phyloP scores from a whole-genome alignment of 2,888 invertebrate species.

The Drosophila limbata region DNA sequence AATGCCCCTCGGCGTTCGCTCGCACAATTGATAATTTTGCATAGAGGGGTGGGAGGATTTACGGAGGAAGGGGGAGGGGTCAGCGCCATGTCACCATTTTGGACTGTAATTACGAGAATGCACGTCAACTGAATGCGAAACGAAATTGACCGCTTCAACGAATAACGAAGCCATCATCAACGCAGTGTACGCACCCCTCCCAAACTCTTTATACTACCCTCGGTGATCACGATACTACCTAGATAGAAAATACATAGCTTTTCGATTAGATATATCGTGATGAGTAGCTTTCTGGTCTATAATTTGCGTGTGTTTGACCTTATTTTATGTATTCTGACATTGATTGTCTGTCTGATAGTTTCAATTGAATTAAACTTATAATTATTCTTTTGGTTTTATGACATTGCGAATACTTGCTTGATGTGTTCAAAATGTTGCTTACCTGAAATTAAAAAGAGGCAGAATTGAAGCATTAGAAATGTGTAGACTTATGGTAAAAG shows the following conservation, averaged over 20 bases:
- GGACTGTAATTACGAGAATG: slow-evolving; percentile 69
- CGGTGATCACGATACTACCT: slow-evolving; percentile 5
- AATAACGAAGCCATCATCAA: slow-evolving; percentile 55
- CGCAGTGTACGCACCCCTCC: slow-evolving; percentile 1
- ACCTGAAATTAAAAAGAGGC: slow-evolving; percentile 45
- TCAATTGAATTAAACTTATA: neutral
- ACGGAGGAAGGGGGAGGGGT: neutral
- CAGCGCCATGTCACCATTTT: slow-evolving; percentile 59
- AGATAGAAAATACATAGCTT: slow-evolving; percentile 31
- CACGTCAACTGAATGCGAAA: slow-evolving; percentile 58
- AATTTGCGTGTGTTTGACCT: slow-evolving; percentile 63
- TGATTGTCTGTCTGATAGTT: neutral
- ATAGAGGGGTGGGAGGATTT: slow-evolving; percentile 9
- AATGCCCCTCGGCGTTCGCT: slow-evolving; percentile 4
- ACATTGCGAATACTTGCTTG: slow-evolving; percentile 46
- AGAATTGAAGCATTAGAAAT: slow-evolving; percentile 2
- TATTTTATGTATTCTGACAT: slow-evolving; percentile 33
- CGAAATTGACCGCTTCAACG: slow-evolving; percentile 58
- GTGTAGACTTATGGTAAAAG: too few relatives aligned
- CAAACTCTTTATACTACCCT: neutral
- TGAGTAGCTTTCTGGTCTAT: slow-evolving; percentile 22
- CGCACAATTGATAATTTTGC: slow-evolving; percentile 74
- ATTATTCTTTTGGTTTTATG: neutral
- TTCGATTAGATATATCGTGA: slow-evolving; percentile 51
- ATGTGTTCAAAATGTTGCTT: slow-evolving; percentile 18